phyloP scores from a whole-genome alignment of 2,888 invertebrate genomes.

The Apantesis nais region DNA sequence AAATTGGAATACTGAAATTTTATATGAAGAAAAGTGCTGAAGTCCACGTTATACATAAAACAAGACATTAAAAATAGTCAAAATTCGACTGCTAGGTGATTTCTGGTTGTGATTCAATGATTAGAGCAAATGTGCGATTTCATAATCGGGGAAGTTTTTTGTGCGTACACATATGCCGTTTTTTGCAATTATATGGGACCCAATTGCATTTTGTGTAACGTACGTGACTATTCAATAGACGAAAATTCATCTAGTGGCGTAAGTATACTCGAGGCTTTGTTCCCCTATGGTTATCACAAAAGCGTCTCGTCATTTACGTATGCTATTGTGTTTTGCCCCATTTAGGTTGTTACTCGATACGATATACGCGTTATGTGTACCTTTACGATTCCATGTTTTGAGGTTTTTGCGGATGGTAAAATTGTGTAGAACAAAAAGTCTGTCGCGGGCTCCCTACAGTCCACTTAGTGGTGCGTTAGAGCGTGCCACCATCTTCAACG shows the following conservation, averaged over 20 bases:
- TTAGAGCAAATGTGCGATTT: conserved; percentile 17
- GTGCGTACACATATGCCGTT: conserved; percentile 34
- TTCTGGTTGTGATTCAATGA: background rate
- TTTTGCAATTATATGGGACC: conserved; percentile 51
- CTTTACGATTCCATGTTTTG: conserved; percentile 58
- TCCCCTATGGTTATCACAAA: conserved; percentile 61
- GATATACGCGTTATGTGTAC: conserved; percentile 42
- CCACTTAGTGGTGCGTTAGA: conserved; percentile 72
- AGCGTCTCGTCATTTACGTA: conserved; percentile 65
- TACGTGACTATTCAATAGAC: conserved; percentile 74
- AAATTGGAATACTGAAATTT: too few relatives aligned
- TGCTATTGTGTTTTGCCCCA: conserved; percentile 66
- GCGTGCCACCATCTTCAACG: conserved; percentile 66
- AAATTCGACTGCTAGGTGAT: background rate
- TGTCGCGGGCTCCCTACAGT: conserved; percentile 58
- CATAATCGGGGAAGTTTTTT: conserved; percentile 39
- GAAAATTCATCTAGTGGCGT: conserved; percentile 50
- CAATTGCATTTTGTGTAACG: conserved; percentile 54
- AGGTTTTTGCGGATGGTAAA: conserved; percentile 58
- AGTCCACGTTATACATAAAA: background rate
- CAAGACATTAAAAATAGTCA: background rate
- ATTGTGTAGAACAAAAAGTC: conserved; percentile 34
- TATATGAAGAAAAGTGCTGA: background rate
- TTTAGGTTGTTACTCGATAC: conserved; percentile 67
- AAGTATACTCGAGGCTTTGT: conserved; percentile 56